Evolutionary conservation across 1,140 invertebrate species (phyloP), one percentile per base, ranked within the genome.

Genomic region (Sesamia nonagrioides): DNA sequence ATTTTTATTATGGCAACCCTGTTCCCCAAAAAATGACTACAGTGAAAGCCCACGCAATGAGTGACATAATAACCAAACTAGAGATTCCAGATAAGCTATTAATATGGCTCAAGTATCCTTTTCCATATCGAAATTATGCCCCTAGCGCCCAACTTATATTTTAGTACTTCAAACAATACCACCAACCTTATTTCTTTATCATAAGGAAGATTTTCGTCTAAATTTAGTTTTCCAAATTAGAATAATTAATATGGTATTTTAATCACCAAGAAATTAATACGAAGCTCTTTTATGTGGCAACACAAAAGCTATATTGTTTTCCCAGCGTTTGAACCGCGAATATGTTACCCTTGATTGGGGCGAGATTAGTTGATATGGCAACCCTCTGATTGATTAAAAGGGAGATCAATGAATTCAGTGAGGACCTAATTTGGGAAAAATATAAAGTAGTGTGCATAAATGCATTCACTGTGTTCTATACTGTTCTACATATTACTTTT

Each of bases 101-200:
- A 92, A 93, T 93, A 91, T 92, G 89, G 87, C 88, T 91, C 88
- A 89, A 93, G 90, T 91, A 92, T 92, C 89, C 85, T 82, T 86
- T 86, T 89, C 80, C 81, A 84, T 82, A 86, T 85, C 83, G 85
- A 87, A 90, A 89, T 84, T 85, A 88, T 87, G 79, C 81, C 80
- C 66, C 75, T 37, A 66, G 78, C 45, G n/a, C 54, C 68, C 45
- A 77, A 77, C 17, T 18, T 61, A 85, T 78, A 77, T 87, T 68
- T 71, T 77, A 68, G 66, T 45, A 75, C 17, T 11, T 15, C 15
- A 18, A 56, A 8, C 15, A 68, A 27, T 40, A 21, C 15, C 8
- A 61, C 48, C 27, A 66, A 48, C 73, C 77, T 27, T 88, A 84
- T 71, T 0, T 0, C 0, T 15, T 42, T 3, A 2, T 0, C 0